Conservation (phyloP, 2,113 vertebrate species). For the Oceanodroma tethys region DNA sequence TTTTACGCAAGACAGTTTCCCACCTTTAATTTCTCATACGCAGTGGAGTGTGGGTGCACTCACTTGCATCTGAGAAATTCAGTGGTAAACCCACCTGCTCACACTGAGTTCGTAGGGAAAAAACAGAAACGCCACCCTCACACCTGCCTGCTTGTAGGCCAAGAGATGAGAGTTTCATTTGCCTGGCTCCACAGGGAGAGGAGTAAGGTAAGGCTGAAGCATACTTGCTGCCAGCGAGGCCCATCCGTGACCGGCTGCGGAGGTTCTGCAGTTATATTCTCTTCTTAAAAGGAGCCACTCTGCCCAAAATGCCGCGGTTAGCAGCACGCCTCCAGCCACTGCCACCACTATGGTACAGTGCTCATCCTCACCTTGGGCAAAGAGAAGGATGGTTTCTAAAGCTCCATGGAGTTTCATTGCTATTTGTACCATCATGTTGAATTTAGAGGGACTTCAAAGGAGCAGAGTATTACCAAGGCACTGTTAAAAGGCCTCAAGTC, state of each 20-base stretch:
- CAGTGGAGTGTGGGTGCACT: background rate
- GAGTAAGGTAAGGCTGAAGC: background rate
- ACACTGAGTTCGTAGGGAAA: background rate
- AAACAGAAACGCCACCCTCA: background rate
- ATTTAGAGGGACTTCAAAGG: background rate
- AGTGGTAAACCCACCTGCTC: background rate
- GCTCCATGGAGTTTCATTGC: background rate
- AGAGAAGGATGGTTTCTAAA: background rate
- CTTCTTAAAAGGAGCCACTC: background rate
- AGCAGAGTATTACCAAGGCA: background rate
- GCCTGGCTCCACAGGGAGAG: background rate
- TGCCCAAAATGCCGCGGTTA: background rate
- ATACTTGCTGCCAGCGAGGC: background rate
- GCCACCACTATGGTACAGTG: no score
- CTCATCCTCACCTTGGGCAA: background rate
- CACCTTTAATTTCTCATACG: background rate
- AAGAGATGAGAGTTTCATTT: background rate
- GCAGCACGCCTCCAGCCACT: background rate
- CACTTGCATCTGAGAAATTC: background rate
- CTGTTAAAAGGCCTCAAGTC: background rate
- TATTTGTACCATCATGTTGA: background rate
- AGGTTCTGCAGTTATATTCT: background rate
- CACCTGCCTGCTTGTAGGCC: background rate
- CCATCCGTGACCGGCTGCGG: rapidly evolving
- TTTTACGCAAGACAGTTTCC: background rate